Evolutionary conservation across 2,888 invertebrate species (phyloP), one percentile per base, ranked within the genome.

Genomic region (Lasioglossum marginatum): DNA sequence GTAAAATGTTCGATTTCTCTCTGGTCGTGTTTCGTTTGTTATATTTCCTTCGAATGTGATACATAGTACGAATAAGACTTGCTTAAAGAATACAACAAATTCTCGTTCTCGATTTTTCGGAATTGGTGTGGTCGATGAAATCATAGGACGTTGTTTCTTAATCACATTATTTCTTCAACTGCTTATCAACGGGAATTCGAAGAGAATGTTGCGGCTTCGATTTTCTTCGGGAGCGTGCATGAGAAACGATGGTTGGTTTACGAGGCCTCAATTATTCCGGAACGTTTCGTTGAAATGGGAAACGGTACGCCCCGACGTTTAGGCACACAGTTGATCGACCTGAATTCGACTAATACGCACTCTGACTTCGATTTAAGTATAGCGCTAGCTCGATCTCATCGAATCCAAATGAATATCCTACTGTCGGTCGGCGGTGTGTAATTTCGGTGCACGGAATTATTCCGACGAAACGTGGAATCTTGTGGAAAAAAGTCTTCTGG

Each of bases 311-410:
- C 76, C 77, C 40, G 72, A 52, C 76, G 73, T 63, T 82, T 74
- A 57, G 43, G 48, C 66, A 74, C 66, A 34, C 57, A 40, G 31
- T 57, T 16, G 45, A 85, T 79, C 77, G 63, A 40, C 52, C 57
- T 34, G 82, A 68, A 86, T 87, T 78, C 79, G 57, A 77, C 80
- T 86, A 82, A 87, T 80, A 76, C 78, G 80, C 76, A 60, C 70
- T 86, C 60, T 71, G 77, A 86, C 57, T 73, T 71, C 45, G 63
- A 14, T 77, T 86, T 87, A 87, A 87, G 86, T 86, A 87, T 80
- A 86, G 77, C 75, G 80, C 82, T 40, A 60, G 73, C 60, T 10
- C 40, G 71, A 76, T 84, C 81, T 68, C 72, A 57, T 79, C 81
- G 79, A 63, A 71, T 77, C 81, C 85, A 82, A 85, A 79, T 79